Base-by-base conservation (phyloP, 2,888 invertebrate genomes). In the Drosophila antonietae region DNA sequence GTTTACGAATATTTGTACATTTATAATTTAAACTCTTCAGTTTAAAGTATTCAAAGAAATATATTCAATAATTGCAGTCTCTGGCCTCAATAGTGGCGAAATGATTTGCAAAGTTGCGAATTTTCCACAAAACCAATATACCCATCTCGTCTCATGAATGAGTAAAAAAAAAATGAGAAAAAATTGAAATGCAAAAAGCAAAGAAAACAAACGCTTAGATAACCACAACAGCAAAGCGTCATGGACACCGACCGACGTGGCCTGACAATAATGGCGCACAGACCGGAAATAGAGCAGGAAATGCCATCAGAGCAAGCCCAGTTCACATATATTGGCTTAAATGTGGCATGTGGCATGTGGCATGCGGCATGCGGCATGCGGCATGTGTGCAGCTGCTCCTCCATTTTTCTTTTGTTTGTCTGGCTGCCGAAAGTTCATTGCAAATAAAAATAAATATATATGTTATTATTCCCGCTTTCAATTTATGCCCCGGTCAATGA, bases 401-500 rank as follows among this genome's bases (percentile, higher is more conserved):
- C 43, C 57, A 14, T 39, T 6, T 6, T 7, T 4, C 1, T n/a
- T n/a, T 77, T 59, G 39, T 28, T 28, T 28, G 63, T 53, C 43
- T 53, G 67, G 51, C 58, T 65, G 72, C 65, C 64, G 53, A 68
- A 71, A 76, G 73, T 83, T 86, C 78, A 83, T 65, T 74, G 87
- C 87, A 78, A 78, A 84, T 86, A 86, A 78, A 77, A 79, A 75
- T 75, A 85, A 85, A 88, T 75, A 80, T 66, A 76, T 84, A 58
- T 75, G 68, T 66, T 81, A 82, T 64, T 81, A 67, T 71, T 60
- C 31, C 65, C 37, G 65, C 33, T 51, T 23, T 57, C 65, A 87
- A 85, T 85, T 83, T 87, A 79, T 78, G 81, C 79, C 57, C 56
- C 68, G 71, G 75, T 69, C 87, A 85, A 80, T 80, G 80, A 47